Evolutionary conservation across 2,888 invertebrate species (phyloP).

Genomic region (Drosophila prostipennis): DNA sequence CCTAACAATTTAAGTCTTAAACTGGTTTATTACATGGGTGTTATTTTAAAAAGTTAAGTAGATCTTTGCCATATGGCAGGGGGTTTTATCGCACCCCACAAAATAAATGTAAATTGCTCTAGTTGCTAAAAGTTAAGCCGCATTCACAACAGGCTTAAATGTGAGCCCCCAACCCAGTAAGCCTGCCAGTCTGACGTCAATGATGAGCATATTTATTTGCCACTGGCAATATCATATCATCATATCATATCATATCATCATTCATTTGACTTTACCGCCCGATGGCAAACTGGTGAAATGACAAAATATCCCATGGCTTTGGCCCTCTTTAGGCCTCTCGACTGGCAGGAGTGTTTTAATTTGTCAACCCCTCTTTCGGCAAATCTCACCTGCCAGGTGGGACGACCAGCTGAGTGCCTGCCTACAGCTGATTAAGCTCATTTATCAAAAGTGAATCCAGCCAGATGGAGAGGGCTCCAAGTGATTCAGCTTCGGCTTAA

Average conservation of each 20-base stretch:
- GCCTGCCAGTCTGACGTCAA: constrained; percentile 1
- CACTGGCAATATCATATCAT: too few relatives aligned
- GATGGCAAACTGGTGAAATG: constrained; percentile 2
- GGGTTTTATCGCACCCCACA: neutral
- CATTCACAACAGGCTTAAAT: neutral
- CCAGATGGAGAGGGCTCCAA: constrained; percentile 4
- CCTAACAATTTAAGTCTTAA: too few relatives aligned
- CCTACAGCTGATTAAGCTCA: constrained; percentile 67
- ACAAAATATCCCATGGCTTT: too few relatives aligned
- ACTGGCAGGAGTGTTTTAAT: constrained; percentile 37
- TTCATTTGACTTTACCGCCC: constrained; percentile 32
- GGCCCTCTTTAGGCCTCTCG: constrained; percentile 20
- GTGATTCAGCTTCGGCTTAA: constrained; percentile 3
- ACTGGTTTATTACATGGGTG: too few relatives aligned
- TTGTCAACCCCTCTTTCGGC: constrained; percentile 13
- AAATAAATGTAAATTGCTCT: neutral
- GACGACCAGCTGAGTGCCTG: constrained; percentile 32
- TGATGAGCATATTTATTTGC: constrained; percentile 33
- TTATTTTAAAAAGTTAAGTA: neutral
- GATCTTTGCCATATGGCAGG: neutral
- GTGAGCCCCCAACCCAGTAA: neutral
- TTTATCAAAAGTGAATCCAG: constrained; percentile 53
- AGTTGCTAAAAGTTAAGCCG: neutral
- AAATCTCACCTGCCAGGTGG: constrained; percentile 25
- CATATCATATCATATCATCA: too few relatives aligned